Base-by-base conservation (phyloP, 2,113 vertebrate species). In the Chloebia gouldiae region DNA sequence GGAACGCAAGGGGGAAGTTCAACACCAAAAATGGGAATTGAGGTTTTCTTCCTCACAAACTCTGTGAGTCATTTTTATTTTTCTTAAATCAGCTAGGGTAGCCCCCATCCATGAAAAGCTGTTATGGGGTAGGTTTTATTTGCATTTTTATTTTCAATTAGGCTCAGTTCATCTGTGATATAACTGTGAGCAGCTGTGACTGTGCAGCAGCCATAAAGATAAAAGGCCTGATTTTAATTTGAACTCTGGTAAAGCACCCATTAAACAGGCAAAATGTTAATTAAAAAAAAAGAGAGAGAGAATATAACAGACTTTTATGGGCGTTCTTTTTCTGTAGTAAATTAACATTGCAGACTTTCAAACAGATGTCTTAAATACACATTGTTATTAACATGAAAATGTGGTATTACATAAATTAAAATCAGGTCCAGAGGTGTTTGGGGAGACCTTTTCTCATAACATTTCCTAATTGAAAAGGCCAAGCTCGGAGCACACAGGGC, bases 111-210 rank as follows among this genome's bases (percentile, higher is more conserved):
- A 63, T 65, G 85, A 77, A 95, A 97, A 97, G 95, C 94, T 96
- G 95, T 95, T 97, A 95, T 89, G 91, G 96, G 92, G 80, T 94
- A 92, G 92, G 86, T 98, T 98, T 98, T 98, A 98, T 98, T 98
- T 98, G 96, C 96, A 97, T 96, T 98, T 98, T 98, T 98, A 97
- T 98, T 98, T 98, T 98, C 97, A 98, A 98, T 98, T 98, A 98
- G 96, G 94, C 84, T 92, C 88, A 97, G 97, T 98, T 98, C 97
- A 97, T 98, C 97, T 98, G 97, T 77, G 81, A 97, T 97, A 98
- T 98, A 98, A 98, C 97, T 96, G 95, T 94, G 97, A 98, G 96
- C 98, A 98, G 97, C 98, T 98, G 97, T 95, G 96, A 92, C 96
- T 96, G 44, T 92, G 95, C 88, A 95, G 96, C 69, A 59, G 57